phyloP scores from a whole-genome alignment of 1,140 invertebrate species.

The Macrobrachium rosenbergii region DNA sequence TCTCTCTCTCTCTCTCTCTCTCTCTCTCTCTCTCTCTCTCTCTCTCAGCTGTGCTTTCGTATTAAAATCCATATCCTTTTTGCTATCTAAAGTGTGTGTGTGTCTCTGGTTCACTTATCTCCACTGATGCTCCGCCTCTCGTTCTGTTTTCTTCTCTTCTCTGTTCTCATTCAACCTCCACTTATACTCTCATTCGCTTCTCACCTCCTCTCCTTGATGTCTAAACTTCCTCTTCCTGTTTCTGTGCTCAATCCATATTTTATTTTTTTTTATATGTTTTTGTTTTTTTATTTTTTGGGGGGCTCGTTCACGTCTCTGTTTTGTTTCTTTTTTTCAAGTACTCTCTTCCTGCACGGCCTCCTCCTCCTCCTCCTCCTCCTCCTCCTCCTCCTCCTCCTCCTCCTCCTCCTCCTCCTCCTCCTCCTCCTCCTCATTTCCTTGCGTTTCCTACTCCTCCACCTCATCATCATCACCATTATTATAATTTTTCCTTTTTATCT shows the following conservation, averaged over 20 bases:
- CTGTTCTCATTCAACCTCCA: neutral
- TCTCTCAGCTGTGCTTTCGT: neutral
- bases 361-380: neutral
- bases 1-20: neutral
- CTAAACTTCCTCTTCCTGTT: neutral
- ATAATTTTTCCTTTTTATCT: neutral
- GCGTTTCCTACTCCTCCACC: neutral
- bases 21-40: constrained; percentile 6
- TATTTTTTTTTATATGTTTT: neutral
- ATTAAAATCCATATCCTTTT: neutral
- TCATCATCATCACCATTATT: neutral
- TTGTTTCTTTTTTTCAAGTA: neutral
- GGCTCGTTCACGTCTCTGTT: neutral
- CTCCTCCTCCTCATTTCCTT: neutral
- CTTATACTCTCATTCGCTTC: no score
- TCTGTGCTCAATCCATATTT: neutral
- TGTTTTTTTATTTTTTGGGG: neutral
- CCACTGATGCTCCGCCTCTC: neutral
- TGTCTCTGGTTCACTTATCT: neutral
- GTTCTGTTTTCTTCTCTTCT: neutral
- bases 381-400: neutral
- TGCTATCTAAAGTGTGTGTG: neutral
- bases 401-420: neutral
- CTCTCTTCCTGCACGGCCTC: neutral
- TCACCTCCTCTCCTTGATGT: no score